These are phyloP conservation scores for Poliocrania exsul DNA, from an alignment of 2,797 vertebrate species.

Conservation along the genomic window DNA sequence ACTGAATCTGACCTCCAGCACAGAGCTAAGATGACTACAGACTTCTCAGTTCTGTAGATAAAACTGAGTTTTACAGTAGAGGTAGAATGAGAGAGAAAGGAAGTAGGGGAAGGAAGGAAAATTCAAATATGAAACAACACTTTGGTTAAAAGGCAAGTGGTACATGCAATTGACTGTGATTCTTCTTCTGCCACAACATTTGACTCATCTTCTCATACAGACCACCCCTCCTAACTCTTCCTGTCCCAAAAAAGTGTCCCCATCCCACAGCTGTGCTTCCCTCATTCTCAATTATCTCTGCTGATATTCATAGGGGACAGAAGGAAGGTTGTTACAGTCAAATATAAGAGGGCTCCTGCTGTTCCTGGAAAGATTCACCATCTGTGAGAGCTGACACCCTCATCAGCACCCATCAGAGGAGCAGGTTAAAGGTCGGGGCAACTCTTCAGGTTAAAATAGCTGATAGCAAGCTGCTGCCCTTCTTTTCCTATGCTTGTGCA, in stretches of 20 bases:
- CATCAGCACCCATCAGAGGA: neutral
- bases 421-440: neutral
- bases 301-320: neutral
- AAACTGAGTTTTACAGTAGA: neutral
- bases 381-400: neutral
- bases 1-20: neutral
- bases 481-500: neutral
- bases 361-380: neutral
- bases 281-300: neutral
- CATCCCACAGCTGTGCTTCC: accelerated
- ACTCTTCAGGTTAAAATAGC: neutral
- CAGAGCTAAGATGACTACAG: neutral
- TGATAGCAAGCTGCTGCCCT: neutral
- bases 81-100: neutral
- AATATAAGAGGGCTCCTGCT: neutral
- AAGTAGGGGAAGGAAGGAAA: neutral
- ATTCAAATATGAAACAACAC: neutral
- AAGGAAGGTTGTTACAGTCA: neutral
- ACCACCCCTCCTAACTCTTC: neutral
- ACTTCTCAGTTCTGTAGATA: neutral
- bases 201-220: neutral
- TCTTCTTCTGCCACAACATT: neutral
- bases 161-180: neutral
- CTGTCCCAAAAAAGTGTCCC: no score
- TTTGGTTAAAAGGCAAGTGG: neutral